These are phyloP conservation scores for Dryococelus australis DNA, from an alignment of 2,888 invertebrate species.

Conservation along the genomic window DNA sequence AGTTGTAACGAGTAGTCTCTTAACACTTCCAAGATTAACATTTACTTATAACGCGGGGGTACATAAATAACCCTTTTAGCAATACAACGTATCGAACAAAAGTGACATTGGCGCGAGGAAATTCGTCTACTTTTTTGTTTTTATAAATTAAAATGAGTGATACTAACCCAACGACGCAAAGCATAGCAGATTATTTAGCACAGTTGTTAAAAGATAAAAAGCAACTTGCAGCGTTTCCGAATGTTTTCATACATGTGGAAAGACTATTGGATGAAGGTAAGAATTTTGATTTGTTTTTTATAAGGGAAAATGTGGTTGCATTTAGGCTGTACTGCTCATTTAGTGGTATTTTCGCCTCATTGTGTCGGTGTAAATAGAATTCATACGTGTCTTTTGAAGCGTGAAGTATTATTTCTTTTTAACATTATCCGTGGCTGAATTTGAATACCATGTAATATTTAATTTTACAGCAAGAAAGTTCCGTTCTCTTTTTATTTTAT, in stretches of 20 bases:
- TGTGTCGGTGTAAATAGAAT: no score
- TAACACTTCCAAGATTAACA: slow-evolving; percentile 32
- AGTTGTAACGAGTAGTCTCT: slow-evolving; percentile 29
- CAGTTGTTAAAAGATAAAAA: slow-evolving; percentile 99
- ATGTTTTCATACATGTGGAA: slow-evolving; percentile 99
- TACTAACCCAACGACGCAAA: slow-evolving; percentile 78
- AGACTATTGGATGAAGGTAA: slow-evolving; percentile 99
- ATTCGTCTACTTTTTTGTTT: slow-evolving; percentile 11
- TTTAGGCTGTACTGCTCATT: no score
- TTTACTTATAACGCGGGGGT: slow-evolving; percentile 32
- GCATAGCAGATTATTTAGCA: slow-evolving; percentile 99
- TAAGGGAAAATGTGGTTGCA: background rate
- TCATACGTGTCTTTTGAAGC: no score
- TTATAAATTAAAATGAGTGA: slow-evolving; percentile 46
- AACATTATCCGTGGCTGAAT: no score
- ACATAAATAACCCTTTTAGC: background rate
- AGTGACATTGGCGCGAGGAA: slow-evolving; percentile 24
- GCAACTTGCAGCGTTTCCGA: slow-evolving; percentile 99
- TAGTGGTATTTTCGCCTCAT: no score
- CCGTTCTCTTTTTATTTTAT: no score
- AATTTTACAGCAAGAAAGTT: no score
- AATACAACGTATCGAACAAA: slow-evolving; percentile 13
- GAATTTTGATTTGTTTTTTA: slow-evolving; percentile 46
- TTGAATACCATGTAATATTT: no score
- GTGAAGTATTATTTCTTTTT: no score